Evolutionary conservation across 2,113 vertebrate species (phyloP).

Genomic region (Otis tarda): DNA sequence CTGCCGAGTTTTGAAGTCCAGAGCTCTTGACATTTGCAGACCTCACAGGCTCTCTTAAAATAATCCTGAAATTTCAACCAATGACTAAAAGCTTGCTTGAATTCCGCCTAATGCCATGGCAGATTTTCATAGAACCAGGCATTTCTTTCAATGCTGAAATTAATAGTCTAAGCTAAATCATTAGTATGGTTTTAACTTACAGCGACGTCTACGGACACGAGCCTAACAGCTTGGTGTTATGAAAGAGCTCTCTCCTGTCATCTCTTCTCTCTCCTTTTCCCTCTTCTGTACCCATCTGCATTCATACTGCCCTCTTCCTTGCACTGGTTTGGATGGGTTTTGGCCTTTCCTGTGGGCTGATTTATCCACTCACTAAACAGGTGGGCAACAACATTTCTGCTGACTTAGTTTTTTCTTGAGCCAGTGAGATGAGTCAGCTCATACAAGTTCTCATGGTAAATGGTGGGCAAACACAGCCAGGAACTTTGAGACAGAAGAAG

Average conservation of each 20-base stretch:
- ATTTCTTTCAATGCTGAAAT: background rate
- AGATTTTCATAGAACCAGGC: background rate
- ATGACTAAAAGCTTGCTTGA: background rate
- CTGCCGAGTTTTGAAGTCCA: background rate
- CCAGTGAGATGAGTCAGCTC: background rate
- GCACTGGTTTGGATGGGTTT: background rate
- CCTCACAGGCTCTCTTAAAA: constrained; percentile 18
- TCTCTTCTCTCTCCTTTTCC: background rate
- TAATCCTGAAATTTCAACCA: constrained; percentile 6
- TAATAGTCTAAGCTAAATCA: background rate
- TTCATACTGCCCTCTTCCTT: background rate
- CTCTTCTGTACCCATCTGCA: background rate
- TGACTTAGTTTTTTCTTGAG: background rate
- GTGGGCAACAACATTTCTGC: background rate
- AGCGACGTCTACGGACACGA: background rate
- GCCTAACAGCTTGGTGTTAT: background rate
- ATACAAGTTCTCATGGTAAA: background rate
- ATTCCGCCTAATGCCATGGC: background rate
- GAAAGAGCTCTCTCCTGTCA: background rate
- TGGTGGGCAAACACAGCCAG: background rate
- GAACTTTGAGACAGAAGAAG: background rate
- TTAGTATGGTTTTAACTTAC: background rate
- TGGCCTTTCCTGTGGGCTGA: background rate
- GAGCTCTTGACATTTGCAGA: constrained; percentile 42
- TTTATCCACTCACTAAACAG: background rate